A percentile compares a stretch with the other conserved stretches of the same genome.
phyloP scores from a whole-genome alignment of 1,140 invertebrate genomes.

The Calycopis cecrops region DNA sequence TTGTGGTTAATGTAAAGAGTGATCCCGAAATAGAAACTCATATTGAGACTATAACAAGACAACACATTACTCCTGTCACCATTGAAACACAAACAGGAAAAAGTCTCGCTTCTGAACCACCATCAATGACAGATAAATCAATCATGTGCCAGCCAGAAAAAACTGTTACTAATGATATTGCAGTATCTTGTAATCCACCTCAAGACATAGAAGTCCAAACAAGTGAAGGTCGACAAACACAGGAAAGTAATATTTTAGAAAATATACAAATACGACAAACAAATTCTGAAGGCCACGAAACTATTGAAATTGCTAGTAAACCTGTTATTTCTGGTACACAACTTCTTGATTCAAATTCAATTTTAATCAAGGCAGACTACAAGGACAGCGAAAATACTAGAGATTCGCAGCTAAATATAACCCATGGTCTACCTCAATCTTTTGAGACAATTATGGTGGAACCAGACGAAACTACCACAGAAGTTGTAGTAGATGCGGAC shows the following conservation, averaged over 20 bases:
- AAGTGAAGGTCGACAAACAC: slow-evolving; percentile 57
- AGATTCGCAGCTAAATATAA: slow-evolving; percentile 79
- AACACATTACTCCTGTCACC: slow-evolving; percentile 30
- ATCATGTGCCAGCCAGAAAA: slow-evolving; percentile 57
- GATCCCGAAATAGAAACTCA: slow-evolving; percentile 18
- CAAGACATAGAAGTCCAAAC: slow-evolving; percentile 79
- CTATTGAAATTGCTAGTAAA: slow-evolving; percentile 85
- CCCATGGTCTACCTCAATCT: slow-evolving; percentile 80
- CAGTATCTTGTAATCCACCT: slow-evolving; percentile 70
- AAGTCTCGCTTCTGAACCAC: slow-evolving; percentile 64
- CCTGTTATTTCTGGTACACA: slow-evolving; percentile 67
- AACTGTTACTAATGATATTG: slow-evolving; percentile 57
- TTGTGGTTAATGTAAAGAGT: slow-evolving; percentile 10
- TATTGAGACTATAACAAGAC: slow-evolving; percentile 19
- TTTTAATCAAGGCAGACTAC: slow-evolving; percentile 85
- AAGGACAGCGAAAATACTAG: slow-evolving; percentile 72
- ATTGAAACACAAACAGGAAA: slow-evolving; percentile 77
- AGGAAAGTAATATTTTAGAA: slow-evolving; percentile 71
- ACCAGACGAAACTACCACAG: slow-evolving; percentile 85
- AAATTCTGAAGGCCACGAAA: slow-evolving; percentile 81
- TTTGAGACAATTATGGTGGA: slow-evolving; percentile 87
- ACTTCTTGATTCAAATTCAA: slow-evolving; percentile 71
- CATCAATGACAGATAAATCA: slow-evolving; percentile 54
- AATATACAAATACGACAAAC: slow-evolving; percentile 83
- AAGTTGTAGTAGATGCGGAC: slow-evolving; percentile 86